A percentile compares a stretch with the other conserved stretches of the same genome.
phyloP scores from a whole-genome alignment of 2,888 invertebrate genomes.

The Syrphus vitripennis region DNA sequence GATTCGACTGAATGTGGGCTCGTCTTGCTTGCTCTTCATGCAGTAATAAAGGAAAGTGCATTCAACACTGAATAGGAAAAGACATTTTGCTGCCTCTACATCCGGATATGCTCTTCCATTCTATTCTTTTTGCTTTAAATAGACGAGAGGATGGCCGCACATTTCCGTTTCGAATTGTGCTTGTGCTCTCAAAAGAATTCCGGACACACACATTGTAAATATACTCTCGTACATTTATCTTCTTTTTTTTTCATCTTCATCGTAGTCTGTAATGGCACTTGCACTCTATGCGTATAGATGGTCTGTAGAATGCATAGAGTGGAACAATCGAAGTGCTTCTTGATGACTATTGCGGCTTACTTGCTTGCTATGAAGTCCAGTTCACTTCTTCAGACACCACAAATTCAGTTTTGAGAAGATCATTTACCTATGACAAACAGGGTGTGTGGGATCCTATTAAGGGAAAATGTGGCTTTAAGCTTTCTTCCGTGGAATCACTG shows the following conservation, averaged over 20 bases:
- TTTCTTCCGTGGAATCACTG: not conserved
- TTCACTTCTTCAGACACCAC: not conserved
- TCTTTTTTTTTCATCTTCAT: not conserved
- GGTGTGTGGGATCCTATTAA: not conserved
- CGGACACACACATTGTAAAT: constrained; percentile 46
- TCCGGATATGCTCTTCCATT: not conserved
- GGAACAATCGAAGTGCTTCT: constrained; percentile 48
- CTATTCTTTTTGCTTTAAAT: not conserved
- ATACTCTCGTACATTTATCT: not conserved
- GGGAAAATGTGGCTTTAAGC: not conserved
- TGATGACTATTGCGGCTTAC: not conserved
- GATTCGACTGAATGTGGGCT: not conserved
- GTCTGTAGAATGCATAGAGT: constrained; percentile 6
- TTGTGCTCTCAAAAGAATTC: constrained; percentile 41
- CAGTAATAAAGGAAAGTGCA: constrained; percentile 53
- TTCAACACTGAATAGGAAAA: constrained; percentile 26
- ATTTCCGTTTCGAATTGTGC: constrained; percentile 59
- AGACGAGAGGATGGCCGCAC: constrained; percentile 32
- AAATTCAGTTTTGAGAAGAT: not conserved
- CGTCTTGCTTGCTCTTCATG: not conserved
- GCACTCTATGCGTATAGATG: not conserved
- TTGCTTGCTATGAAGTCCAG: not conserved
- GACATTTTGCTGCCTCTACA: constrained; percentile 25
- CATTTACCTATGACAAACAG: not conserved
- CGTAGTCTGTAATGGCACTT: constrained; percentile 32